A percentile compares a stretch with the other conserved stretches of the same genome.
Evolutionary conservation across 2,888 invertebrate species (phyloP).

Genomic region (Parascotia fuliginaria): DNA sequence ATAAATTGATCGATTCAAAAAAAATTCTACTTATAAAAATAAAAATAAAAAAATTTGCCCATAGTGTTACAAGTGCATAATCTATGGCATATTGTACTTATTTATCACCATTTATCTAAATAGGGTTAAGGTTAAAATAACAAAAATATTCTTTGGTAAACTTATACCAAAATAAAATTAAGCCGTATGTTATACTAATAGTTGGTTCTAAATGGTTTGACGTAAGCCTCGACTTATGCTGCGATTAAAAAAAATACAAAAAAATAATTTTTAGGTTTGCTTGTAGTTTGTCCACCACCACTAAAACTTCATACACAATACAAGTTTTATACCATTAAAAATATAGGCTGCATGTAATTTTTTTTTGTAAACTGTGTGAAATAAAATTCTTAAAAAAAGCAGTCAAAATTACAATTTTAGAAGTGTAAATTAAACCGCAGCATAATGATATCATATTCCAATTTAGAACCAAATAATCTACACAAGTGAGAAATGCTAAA

Average conservation of each 20-base stretch:
- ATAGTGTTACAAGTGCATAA: conserved; percentile 48
- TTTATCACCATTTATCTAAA: conserved; percentile 60
- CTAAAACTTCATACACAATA: no score
- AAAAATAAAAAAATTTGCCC: conserved; percentile 47
- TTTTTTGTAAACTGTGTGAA: neutral
- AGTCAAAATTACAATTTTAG: no score
- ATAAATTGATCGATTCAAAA: conserved; percentile 45
- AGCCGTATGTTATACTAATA: no score
- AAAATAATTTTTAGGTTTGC: neutral
- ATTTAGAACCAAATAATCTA: conserved; percentile 39
- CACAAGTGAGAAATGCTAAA: conserved; percentile 42
- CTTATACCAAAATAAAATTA: conserved; percentile 51
- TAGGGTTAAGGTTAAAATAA: conserved; percentile 32
- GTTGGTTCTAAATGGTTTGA: conserved; percentile 32
- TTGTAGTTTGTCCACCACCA: neutral
- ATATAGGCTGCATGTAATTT: no score
- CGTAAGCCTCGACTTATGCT: conserved; percentile 27
- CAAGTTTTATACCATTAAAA: no score
- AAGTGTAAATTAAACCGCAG: conserved; percentile 22
- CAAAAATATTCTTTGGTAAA: conserved; percentile 63
- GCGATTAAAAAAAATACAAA: conserved; percentile 10
- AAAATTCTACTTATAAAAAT: conserved; percentile 56
- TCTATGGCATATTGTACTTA: conserved; percentile 72
- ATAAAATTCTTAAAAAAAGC: no score
- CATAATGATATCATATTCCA: conserved; percentile 3